These are phyloP conservation scores for Eurystomus glaucurus DNA, from an alignment of 2,797 vertebrate genomes.

Conservation along the genomic window DNA sequence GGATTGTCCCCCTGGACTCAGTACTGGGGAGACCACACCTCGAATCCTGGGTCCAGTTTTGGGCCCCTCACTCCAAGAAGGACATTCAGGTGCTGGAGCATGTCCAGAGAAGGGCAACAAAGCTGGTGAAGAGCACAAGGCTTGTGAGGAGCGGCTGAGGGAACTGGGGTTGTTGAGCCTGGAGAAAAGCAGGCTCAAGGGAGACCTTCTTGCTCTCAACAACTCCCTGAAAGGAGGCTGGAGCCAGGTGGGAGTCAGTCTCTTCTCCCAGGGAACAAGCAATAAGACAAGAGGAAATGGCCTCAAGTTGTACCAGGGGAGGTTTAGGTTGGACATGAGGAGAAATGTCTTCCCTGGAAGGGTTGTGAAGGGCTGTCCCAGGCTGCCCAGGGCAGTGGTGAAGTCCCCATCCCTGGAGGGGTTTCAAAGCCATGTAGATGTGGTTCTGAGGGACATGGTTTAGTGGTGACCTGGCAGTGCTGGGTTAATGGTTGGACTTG, in stretches of 20 bases:
- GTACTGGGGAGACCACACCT: neutral
- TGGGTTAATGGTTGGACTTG: neutral
- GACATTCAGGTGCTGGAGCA: neutral
- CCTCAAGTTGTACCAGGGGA: neutral
- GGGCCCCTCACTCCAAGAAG: neutral
- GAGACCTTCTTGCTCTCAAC: neutral
- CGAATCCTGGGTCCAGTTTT: neutral
- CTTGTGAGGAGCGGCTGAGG: neutral
- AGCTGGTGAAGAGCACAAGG: neutral
- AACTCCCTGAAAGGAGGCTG: neutral
- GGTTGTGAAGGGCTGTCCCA: neutral
- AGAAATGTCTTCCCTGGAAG: neutral
- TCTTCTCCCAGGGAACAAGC: neutral
- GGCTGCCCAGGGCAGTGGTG: neutral
- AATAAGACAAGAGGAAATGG: neutral
- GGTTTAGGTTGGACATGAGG: neutral
- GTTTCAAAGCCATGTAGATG: neutral
- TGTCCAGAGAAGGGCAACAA: neutral
- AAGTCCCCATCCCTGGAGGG: neutral
- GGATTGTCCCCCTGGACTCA: neutral
- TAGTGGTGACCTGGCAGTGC: neutral
- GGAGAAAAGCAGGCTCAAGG: neutral
- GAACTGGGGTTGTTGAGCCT: neutral
- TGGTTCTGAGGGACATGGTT: neutral
- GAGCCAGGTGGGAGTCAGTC: neutral